Percentiles rank a stretch among this genome's conserved stretches.
Evolutionary conservation across 2,888 invertebrate species (phyloP).

Genomic region (Eustalomyia histrio): DNA sequence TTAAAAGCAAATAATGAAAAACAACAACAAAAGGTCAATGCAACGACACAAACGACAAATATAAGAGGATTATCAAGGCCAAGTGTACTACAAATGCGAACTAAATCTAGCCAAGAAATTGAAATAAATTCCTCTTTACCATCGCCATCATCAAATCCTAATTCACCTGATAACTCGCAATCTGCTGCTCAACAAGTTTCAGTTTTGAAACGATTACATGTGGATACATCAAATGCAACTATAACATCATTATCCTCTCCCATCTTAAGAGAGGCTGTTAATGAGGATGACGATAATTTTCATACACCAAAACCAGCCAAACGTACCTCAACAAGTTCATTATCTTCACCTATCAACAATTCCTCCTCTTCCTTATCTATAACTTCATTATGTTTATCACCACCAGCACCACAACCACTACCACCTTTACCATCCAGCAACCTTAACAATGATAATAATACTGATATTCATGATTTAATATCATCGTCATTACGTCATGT

Average conservation of each 20-base stretch:
- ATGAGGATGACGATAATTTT: slow-evolving; percentile 7
- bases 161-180: slow-evolving; percentile 23
- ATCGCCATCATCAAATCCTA: slow-evolving; percentile 1
- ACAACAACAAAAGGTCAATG: slow-evolving; percentile 14
- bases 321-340: slow-evolving; percentile 43
- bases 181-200: slow-evolving; percentile 53
- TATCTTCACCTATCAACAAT: slow-evolving; percentile 6
- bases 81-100: slow-evolving; percentile 62
- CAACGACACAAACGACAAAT: slow-evolving; percentile 13
- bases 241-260: neutral
- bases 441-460: neutral
- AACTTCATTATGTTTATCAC: slow-evolving; percentile 17
- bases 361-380: neutral
- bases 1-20: slow-evolving; percentile 10
- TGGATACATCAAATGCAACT: slow-evolving; percentile 6
- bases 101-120: slow-evolving; percentile 28
- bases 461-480: slow-evolving; percentile 72
- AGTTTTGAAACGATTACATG: slow-evolving; percentile 64
- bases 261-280: neutral
- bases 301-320: slow-evolving; percentile 50
- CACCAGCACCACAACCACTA: slow-evolving; percentile 8
- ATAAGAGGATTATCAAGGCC: slow-evolving; percentile 39
- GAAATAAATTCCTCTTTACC: neutral
- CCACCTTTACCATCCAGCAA: slow-evolving; percentile 24
- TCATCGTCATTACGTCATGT: slow-evolving; percentile 74